Conservation (phyloP, 2,797 vertebrate species). For the Neostethus bicornis region DNA sequence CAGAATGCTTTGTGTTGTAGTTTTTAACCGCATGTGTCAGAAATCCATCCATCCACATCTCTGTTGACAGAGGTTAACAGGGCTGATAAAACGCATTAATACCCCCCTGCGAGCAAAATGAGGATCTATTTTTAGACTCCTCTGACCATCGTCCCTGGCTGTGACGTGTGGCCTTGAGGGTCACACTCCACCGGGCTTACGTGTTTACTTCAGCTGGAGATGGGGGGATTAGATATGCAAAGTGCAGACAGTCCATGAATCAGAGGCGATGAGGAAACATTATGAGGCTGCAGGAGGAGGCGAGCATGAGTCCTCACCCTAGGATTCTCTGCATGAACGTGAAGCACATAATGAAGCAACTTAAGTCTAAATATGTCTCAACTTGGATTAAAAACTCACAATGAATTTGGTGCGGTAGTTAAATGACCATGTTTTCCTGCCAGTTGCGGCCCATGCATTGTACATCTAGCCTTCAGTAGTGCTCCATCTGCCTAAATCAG, state of each 20-base stretch:
- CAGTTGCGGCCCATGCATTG: too few species aligned
- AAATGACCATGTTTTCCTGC: too few species aligned
- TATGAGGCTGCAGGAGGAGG: slow-evolving; percentile 21
- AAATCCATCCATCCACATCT: not conserved
- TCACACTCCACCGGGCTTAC: slow-evolving; percentile 15
- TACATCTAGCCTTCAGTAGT: too few species aligned
- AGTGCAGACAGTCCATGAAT: slow-evolving; percentile 57
- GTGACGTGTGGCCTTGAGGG: slow-evolving; percentile 12
- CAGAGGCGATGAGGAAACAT: slow-evolving; percentile 26
- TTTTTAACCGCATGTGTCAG: not conserved
- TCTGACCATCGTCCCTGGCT: slow-evolving; percentile 7
- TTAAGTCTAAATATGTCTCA: too few species aligned
- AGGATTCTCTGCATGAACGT: too few species aligned
- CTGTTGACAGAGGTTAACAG: not conserved
- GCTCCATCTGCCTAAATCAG: too few species aligned
- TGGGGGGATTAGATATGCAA: slow-evolving; percentile 27
- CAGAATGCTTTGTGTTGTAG: not conserved
- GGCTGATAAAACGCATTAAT: not conserved
- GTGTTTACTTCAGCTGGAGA: slow-evolving; percentile 49
- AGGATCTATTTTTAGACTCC: slow-evolving; percentile 14
- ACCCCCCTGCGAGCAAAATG: slow-evolving; percentile 7
- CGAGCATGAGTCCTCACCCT: too few species aligned
- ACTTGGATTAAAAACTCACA: too few species aligned
- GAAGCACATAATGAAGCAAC: too few species aligned
- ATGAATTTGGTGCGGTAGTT: too few species aligned